These are phyloP conservation scores for Coendou prehensilis DNA, from an alignment of 2,797 vertebrate species.

Conservation along the genomic window DNA sequence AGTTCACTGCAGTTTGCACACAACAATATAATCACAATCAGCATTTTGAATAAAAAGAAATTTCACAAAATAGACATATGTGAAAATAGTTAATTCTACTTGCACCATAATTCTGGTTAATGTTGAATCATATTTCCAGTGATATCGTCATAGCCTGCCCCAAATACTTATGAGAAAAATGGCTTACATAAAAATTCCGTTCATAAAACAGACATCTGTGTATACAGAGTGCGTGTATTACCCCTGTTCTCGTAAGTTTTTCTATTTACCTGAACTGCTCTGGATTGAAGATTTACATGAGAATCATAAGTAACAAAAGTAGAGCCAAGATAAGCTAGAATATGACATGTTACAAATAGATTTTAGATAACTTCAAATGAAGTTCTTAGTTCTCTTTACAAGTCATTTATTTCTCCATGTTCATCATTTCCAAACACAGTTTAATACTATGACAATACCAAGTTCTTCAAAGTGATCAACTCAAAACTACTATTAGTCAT, in stretches of 20 bases:
- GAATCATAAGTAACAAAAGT: background rate
- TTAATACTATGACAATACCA: background rate
- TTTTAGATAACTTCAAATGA: background rate
- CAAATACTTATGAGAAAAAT: background rate
- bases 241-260: background rate
- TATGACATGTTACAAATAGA: background rate
- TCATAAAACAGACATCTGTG: background rate
- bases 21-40: background rate
- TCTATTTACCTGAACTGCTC: background rate
- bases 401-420: background rate
- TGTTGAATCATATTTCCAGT: background rate
- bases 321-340: background rate
- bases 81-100: background rate
- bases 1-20: background rate
- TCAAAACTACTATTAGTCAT: background rate
- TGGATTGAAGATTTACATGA: background rate
- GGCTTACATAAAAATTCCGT: background rate
- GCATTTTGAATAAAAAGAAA: slow-evolving; percentile 25
- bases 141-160: background rate
- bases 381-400: background rate
- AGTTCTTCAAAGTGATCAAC: background rate
- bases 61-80: background rate
- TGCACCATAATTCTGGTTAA: background rate
- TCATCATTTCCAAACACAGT: background rate
- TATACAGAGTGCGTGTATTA: too few species aligned